phyloP scores from a whole-genome alignment of 2,113 vertebrate genomes.

The Gallinago jamesoni region DNA sequence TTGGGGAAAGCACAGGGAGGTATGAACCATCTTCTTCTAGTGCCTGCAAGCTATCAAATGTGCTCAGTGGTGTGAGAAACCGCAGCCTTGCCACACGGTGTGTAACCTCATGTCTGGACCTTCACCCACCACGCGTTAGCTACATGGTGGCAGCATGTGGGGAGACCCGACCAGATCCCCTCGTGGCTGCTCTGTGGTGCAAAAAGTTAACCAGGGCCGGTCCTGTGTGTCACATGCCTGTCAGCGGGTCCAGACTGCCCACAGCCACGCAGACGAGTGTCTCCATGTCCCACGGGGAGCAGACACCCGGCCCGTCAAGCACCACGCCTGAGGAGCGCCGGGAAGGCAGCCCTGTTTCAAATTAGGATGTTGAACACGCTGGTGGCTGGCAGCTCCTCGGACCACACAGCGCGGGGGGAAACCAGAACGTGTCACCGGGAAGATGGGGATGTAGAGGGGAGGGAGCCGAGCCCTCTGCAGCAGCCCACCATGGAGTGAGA shows the following conservation, averaged over 20 bases:
- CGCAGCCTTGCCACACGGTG: background rate
- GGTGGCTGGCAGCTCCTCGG: background rate
- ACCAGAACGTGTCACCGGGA: background rate
- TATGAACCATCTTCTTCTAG: background rate
- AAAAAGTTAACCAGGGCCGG: background rate
- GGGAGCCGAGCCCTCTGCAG: background rate
- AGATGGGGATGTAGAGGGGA: background rate
- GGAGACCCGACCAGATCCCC: background rate
- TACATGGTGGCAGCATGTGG: background rate
- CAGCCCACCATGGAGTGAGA: background rate
- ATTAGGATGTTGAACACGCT: rapidly evolving
- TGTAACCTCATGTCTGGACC: background rate
- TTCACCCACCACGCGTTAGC: background rate
- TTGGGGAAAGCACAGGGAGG: background rate
- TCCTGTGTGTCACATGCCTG: rapidly evolving
- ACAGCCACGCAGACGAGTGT: rapidly evolving
- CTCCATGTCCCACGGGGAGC: background rate
- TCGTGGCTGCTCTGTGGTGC: background rate
- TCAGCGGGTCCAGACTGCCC: background rate
- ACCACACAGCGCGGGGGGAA: background rate
- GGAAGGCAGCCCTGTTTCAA: background rate
- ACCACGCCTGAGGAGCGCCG: background rate
- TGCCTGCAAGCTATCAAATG: background rate
- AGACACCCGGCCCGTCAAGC: background rate
- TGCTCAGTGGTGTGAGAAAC: background rate